phyloP scores from a whole-genome alignment of 2,113 vertebrate species.

The Himantopus leucocephalus region DNA sequence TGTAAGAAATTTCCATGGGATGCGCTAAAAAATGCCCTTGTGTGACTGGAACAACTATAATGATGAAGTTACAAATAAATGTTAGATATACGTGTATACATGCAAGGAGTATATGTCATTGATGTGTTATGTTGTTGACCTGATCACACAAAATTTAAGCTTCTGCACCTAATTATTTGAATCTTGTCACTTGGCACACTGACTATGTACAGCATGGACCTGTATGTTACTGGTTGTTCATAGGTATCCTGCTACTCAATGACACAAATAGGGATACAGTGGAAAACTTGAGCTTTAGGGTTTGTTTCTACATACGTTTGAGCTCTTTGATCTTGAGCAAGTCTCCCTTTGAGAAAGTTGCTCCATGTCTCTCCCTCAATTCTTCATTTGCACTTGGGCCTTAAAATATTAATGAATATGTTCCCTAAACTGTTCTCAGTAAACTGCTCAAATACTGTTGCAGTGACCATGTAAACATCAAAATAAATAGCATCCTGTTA shows the following conservation, averaged over 20 bases:
- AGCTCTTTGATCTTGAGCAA: not conserved
- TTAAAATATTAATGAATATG: not conserved
- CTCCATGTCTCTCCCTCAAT: not conserved
- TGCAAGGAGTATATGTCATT: not conserved
- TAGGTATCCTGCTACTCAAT: not conserved
- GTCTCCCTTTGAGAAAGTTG: not conserved
- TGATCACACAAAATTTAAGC: not conserved
- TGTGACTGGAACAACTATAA: not conserved
- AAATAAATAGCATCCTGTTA: not conserved
- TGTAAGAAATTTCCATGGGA: not conserved
- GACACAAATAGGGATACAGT: not conserved
- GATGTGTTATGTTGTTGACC: not conserved
- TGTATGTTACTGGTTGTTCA: not conserved
- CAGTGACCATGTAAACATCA: not conserved
- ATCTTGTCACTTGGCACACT: not conserved
- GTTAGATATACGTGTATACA: not conserved
- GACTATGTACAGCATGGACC: not conserved
- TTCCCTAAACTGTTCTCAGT: not conserved
- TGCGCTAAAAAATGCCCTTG: not conserved
- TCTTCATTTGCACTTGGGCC: not conserved
- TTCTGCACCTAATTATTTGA: not conserved
- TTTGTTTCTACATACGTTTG: not conserved
- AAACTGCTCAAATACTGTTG: not conserved
- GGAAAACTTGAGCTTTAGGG: not conserved
- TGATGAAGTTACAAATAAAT: not conserved